Percentiles rank a stretch among this genome's conserved stretches.
Conservation (phyloP, 2,113 vertebrate species). For the Prolemur simus region DNA sequence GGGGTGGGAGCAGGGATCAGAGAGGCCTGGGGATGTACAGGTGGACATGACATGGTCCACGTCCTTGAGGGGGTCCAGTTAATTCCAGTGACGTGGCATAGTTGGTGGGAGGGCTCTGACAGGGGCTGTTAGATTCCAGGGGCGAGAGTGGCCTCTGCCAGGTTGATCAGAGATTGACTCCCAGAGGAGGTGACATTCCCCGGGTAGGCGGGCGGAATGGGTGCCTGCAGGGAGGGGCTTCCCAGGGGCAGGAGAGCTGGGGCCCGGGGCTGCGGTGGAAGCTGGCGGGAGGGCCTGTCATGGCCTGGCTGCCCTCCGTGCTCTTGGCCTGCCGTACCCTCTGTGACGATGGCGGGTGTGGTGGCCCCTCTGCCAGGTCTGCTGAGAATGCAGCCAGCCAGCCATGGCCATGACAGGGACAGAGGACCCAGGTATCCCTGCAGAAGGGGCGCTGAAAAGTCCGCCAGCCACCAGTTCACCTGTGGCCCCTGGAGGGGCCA, state of each 20-base stretch:
- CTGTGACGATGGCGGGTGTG: not conserved
- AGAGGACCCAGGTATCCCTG: not conserved
- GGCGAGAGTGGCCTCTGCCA: not conserved
- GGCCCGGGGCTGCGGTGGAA: not conserved
- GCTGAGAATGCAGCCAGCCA: not conserved
- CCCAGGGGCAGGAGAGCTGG: not conserved
- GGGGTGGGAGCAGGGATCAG: not conserved
- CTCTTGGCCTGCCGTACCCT: rapidly evolving
- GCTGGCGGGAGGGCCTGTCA: too few species aligned
- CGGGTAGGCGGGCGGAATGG: not conserved
- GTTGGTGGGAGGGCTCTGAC: too few species aligned
- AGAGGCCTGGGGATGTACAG: not conserved
- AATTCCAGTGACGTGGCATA: not conserved
- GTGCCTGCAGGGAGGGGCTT: not conserved
- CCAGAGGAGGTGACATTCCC: not conserved
- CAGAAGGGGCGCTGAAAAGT: not conserved
- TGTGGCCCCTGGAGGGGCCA: rapidly evolving
- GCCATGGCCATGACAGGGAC: too few species aligned
- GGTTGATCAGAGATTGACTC: not conserved
- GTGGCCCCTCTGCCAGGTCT: too few species aligned
- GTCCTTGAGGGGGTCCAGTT: not conserved
- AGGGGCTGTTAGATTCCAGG: not conserved
- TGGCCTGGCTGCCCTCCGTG: not conserved
- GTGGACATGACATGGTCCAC: not conserved
- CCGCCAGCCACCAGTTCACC: rapidly evolving